Evolutionary conservation across 2,113 vertebrate genomes (phyloP).

Genomic region (Oxyruncus cristatus): DNA sequence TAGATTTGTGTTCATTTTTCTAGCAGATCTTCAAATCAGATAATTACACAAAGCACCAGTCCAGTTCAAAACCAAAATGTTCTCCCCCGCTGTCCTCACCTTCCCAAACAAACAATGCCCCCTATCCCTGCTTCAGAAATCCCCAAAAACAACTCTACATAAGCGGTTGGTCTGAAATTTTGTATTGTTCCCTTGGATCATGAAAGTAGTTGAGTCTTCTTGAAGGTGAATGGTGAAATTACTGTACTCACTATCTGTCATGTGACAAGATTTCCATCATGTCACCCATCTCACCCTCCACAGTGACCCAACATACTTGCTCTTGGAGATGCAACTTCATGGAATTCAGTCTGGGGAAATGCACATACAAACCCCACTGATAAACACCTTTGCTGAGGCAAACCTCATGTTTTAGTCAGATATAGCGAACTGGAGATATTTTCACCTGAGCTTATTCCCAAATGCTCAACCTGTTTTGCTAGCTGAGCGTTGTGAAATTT

Average conservation of each 20-base stretch:
- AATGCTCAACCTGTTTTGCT: background rate
- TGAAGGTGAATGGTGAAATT: background rate
- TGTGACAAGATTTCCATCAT: background rate
- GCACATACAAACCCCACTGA: background rate
- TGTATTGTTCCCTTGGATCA: background rate
- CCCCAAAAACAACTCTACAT: background rate
- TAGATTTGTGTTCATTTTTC: background rate
- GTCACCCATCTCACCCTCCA: background rate
- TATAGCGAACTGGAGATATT: background rate
- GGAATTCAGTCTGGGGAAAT: background rate
- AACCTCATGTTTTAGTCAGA: background rate
- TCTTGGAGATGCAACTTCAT: background rate
- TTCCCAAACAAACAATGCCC: background rate
- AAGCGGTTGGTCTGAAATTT: background rate
- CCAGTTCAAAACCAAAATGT: background rate
- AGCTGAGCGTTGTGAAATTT: background rate
- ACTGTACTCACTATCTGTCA: rapidly evolving
- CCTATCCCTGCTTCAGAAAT: background rate
- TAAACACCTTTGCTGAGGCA: background rate
- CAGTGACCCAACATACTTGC: background rate
- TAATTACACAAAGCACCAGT: background rate
- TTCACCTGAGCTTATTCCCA: background rate
- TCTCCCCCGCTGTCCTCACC: rapidly evolving
- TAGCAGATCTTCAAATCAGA: background rate
- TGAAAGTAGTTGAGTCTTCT: background rate